Conservation (phyloP, 2,888 invertebrate genomes). For the Brachyptera risi region DNA sequence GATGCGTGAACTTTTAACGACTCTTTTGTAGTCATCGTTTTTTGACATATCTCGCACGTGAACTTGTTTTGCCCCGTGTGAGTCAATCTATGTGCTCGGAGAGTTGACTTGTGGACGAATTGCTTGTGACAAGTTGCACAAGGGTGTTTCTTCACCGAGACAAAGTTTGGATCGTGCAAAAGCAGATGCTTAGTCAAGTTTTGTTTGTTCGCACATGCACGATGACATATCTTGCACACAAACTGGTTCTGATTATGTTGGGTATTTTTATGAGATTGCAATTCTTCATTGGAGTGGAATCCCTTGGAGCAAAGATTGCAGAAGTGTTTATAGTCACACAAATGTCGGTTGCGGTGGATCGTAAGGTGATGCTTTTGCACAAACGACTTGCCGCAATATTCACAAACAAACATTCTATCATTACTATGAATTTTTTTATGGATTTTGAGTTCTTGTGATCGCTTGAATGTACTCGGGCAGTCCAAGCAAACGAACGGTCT, state of each 20-base stretch:
- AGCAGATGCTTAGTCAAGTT: conserved; percentile 23
- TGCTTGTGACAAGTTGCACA: conserved; percentile 41
- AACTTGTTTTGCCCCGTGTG: conserved; percentile 14
- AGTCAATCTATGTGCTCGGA: conserved; percentile 39
- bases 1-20: conserved; percentile 16
- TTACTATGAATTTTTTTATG: conserved; percentile 41
- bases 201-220: conserved; percentile 20
- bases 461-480: conserved; percentile 39
- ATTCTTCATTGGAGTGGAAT: conserved; percentile 39
- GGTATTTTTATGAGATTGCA: conserved; percentile 39
- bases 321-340: conserved; percentile 37
- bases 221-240: conserved; percentile 25
- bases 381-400: conserved; percentile 39
- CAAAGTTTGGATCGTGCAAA: conserved; percentile 22
- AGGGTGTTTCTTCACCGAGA: conserved; percentile 19
- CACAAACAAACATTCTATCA: conserved; percentile 38
- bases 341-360: conserved; percentile 39
- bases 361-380: conserved; percentile 41
- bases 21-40: conserved; percentile 40
- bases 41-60: conserved; percentile 42
- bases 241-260: conserved; percentile 35
- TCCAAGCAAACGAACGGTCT: conserved; percentile 37
- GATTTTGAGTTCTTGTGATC: conserved; percentile 31
- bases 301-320: conserved; percentile 40
- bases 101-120: conserved; percentile 38